A percentile compares a stretch with the other conserved stretches of the same genome.
Conservation (phyloP, 37 sponge, comb jelly and placozoan species). For the Geodia barretti region DNA sequence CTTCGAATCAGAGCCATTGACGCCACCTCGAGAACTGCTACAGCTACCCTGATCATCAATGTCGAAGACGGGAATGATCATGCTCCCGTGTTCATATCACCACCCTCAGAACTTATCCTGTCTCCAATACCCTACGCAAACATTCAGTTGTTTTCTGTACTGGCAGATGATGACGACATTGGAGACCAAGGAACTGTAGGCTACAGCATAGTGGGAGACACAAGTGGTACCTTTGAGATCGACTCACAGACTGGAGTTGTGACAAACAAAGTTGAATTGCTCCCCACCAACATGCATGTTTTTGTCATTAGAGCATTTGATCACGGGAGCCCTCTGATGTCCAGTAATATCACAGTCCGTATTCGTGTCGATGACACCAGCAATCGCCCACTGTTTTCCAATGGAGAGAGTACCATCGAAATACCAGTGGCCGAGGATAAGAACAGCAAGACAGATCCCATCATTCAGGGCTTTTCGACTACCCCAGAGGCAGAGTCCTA, state of each 20-base stretch:
- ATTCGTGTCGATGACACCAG: constrained; percentile 11
- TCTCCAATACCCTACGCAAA: constrained; percentile 23
- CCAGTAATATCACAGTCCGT: constrained; percentile 9
- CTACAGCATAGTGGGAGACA: constrained; percentile 2
- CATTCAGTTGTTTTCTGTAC: constrained; percentile 25
- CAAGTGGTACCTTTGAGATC: constrained; percentile 22
- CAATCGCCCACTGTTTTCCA: neutral
- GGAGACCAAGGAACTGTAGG: constrained; percentile 21
- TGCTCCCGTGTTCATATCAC: constrained; percentile 23
- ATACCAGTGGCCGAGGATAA: neutral
- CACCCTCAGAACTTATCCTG: constrained; percentile 25
- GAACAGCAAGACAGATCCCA: neutral
- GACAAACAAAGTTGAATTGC: constrained; percentile 30
- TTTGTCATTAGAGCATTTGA: constrained; percentile 40
- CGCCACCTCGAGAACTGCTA: constrained; percentile 19
- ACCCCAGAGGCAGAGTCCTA: constrained; percentile 8
- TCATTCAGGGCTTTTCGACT: neutral
- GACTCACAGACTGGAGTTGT: constrained; percentile 52
- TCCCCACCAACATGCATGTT: neutral
- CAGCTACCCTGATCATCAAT: constrained; percentile 20
- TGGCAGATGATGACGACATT: constrained; percentile 60
- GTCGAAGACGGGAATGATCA: constrained; percentile 53
- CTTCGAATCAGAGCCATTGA: constrained; percentile 60
- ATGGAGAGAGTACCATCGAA: neutral
- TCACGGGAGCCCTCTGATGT: constrained; percentile 5